Evolutionary conservation across 2,797 vertebrate species (phyloP), one percentile per base, ranked within the genome.

Genomic region (Gephyroberyx darwinii): DNA sequence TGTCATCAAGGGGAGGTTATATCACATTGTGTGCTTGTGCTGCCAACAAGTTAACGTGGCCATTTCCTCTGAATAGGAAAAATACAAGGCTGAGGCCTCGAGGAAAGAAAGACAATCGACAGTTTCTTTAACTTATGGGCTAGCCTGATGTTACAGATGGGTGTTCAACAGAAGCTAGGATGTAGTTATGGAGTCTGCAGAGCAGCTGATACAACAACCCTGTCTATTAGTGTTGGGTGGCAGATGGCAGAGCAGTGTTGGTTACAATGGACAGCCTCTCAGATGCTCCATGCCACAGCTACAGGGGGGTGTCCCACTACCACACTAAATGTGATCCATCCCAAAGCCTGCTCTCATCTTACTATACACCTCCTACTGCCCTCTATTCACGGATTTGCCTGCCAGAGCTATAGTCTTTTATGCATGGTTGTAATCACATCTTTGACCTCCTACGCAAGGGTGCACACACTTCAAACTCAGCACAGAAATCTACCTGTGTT

Each of bases 361-460:
- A 69, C 66, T 65, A 19, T 13, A 35, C n/a, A 16, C 17, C 26
- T 50, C 17, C 47, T 37, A 14, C 41, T 14, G 13, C 8, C 35
- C n/a, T 35, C 62, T 75, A 71, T 66, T 79, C 51, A 61, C 58
- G 56, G 37, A 62, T 65, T 59, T 62, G 47, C 65, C 58, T 20
- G 26, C 20, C 41, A 55, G 20, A 47, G 51, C 43, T 22, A 55
- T n/a, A 47, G 51, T 33, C 57, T 65, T 78, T 81, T 64, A 69
- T 62, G 58, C 59, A 69, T 79, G 37, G 55, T 17, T 75, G 48
- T 64, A 80, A 82, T 84, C 65, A 70, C 73, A 74, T 78, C 45
- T 85, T 81, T 85, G 82, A 84, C 82, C 81, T 83, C 54, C 62
- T 74, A 48, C 70, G 69, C 59, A 78, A 80, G 71, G 77, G 65